Conservation (phyloP, 2,888 invertebrate genomes). For the Chromoteleia sp. region DNA sequence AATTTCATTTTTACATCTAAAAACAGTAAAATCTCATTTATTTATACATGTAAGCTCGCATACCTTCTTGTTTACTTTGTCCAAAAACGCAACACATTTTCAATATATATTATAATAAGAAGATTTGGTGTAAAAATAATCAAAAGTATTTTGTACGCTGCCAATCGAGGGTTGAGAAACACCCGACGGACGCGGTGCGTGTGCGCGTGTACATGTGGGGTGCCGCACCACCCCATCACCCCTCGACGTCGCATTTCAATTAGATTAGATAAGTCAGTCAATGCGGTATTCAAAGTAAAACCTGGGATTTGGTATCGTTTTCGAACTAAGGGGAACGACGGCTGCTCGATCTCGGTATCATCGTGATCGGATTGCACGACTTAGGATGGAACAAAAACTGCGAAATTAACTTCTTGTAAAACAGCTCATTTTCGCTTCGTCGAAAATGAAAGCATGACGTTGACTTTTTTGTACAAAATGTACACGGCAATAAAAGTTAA, state of each 20-base stretch:
- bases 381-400: constrained; percentile 43
- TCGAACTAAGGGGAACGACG: constrained; percentile 42
- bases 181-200: constrained; percentile 4
- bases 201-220: constrained; percentile 15
- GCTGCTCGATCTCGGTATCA: constrained; percentile 40
- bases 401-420: constrained; percentile 61
- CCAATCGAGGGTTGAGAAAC: constrained; percentile 37
- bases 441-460: too few relatives aligned
- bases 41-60: not conserved
- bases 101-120: constrained; percentile 62
- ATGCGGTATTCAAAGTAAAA: constrained; percentile 82
- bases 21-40: not conserved
- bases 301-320: constrained; percentile 78
- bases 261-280: constrained; percentile 84
- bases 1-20: too few relatives aligned
- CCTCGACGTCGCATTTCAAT: constrained; percentile 80
- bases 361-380: constrained; percentile 40
- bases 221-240: constrained; percentile 37
- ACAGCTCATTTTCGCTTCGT: constrained; percentile 39
- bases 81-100: not conserved
- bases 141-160: constrained; percentile 30
- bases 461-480: too few relatives aligned
- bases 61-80: not conserved
- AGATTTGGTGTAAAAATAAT: constrained; percentile 63
- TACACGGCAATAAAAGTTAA: too few relatives aligned